A percentile compares a stretch with the other conserved stretches of the same genome.
Evolutionary conservation across 2,113 vertebrate genomes (phyloP).

Genomic region (Junco hyemalis): DNA sequence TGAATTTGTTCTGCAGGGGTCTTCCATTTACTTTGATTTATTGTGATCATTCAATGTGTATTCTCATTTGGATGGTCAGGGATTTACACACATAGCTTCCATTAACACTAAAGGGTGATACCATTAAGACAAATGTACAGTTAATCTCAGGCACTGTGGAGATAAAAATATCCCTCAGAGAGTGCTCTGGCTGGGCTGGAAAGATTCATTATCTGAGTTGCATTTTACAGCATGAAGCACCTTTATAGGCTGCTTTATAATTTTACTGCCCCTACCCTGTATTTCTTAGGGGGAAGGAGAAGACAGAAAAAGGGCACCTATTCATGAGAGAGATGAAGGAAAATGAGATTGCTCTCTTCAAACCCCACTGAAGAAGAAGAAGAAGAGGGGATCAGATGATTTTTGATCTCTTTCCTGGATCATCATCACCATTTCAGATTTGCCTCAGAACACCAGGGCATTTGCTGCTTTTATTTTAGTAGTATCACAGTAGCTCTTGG

Average conservation of each 20-base stretch:
- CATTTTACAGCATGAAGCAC: background rate
- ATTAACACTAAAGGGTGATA: constrained; percentile 61
- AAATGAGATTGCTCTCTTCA: background rate
- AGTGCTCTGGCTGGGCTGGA: background rate
- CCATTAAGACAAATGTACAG: constrained; percentile 57
- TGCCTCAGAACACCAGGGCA: background rate
- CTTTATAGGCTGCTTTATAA: background rate
- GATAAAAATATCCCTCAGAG: constrained; percentile 52
- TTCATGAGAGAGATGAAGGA: background rate
- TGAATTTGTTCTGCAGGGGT: constrained; percentile 39
- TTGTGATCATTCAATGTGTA: constrained; percentile 26
- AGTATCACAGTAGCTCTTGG: background rate
- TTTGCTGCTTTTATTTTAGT: background rate
- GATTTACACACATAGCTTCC: constrained; percentile 64
- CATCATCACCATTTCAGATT: background rate
- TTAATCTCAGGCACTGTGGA: constrained; percentile 43
- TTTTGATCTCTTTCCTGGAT: background rate
- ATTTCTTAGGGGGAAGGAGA: background rate
- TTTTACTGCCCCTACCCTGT: background rate
- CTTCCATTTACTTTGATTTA: constrained; percentile 65
- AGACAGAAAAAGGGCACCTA: background rate
- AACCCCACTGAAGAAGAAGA: background rate
- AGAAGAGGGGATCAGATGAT: background rate
- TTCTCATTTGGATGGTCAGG: constrained; percentile 56
- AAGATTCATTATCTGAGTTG: constrained; percentile 5